A percentile compares a stretch with the other conserved stretches of the same genome.
phyloP scores from a whole-genome alignment of 2,888 invertebrate genomes.

The Lamellibrachia columna region DNA sequence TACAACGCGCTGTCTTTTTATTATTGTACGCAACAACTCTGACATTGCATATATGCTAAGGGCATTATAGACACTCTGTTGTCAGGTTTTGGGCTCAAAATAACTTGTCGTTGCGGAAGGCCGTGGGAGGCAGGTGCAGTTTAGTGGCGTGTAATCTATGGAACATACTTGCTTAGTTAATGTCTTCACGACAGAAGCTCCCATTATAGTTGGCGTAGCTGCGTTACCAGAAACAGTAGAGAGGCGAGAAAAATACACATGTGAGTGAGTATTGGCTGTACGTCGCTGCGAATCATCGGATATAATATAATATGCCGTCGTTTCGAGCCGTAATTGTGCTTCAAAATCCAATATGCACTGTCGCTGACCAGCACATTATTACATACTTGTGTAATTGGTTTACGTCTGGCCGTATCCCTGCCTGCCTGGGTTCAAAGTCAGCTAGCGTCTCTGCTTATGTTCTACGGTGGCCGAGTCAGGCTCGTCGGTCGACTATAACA shows the following conservation, averaged over 20 bases:
- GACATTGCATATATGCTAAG: no score
- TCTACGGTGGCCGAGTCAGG: not conserved
- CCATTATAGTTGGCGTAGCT: not conserved
- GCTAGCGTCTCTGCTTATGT: not conserved
- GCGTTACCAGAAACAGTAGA: not conserved
- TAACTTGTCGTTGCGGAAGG: not conserved
- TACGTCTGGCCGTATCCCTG: not conserved
- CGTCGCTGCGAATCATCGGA: not conserved
- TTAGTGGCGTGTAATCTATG: not conserved
- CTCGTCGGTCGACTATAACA: not conserved
- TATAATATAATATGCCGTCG: not conserved
- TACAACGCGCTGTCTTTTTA: no score
- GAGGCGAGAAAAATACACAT: not conserved
- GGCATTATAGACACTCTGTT: no score
- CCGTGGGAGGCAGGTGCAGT: not conserved
- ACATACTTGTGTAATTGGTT: not conserved
- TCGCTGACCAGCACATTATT: not conserved
- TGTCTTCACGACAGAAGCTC: not conserved
- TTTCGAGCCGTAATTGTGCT: not conserved
- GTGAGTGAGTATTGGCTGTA: not conserved
- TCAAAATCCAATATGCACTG: not conserved
- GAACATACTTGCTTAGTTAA: constrained; percentile 8
- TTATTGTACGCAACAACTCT: no score
- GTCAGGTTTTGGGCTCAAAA: not conserved
- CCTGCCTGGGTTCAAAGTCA: not conserved